These are phyloP conservation scores for Saturnia japonica DNA, from an alignment of 2,888 invertebrate genomes.

Conservation along the genomic window DNA sequence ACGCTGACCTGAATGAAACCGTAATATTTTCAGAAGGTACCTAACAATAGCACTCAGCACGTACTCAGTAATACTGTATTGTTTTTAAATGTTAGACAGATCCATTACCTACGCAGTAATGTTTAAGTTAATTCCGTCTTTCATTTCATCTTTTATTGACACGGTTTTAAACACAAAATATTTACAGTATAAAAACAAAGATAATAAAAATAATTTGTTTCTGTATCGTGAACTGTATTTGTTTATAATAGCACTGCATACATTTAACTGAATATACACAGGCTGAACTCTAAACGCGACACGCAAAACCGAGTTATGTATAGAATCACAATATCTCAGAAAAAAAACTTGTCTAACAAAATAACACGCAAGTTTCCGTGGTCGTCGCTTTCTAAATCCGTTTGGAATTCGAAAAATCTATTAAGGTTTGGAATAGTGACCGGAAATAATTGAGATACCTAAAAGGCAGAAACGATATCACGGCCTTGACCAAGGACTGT, in stretches of 20 bases:
- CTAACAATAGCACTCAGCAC: background rate
- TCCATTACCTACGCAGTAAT: too few species aligned
- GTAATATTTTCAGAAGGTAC: background rate
- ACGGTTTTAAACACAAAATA: too few species aligned
- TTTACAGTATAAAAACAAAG: too few species aligned
- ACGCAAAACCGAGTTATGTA: too few species aligned
- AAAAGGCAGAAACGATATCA: conserved; percentile 21
- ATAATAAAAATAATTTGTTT: too few species aligned
- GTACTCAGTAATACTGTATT: background rate
- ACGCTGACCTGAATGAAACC: background rate
- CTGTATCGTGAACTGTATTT: too few species aligned
- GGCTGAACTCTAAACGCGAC: too few species aligned
- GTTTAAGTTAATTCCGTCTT: too few species aligned
- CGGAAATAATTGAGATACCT: conserved; percentile 46
- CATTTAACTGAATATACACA: too few species aligned
- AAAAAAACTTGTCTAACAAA: background rate
- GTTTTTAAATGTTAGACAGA: background rate
- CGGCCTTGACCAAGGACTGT: conserved; percentile 44
- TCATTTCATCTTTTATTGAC: too few species aligned
- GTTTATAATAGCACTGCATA: too few species aligned
- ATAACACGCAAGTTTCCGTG: conserved; percentile 23
- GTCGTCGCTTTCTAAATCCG: conserved; percentile 22
- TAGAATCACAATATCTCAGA: background rate
- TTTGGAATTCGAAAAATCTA: conserved; percentile 27
- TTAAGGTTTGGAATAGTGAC: conserved; percentile 32